phyloP scores from a whole-genome alignment of 2,113 vertebrate genomes.

The Pyrgilauda ruficollis region DNA sequence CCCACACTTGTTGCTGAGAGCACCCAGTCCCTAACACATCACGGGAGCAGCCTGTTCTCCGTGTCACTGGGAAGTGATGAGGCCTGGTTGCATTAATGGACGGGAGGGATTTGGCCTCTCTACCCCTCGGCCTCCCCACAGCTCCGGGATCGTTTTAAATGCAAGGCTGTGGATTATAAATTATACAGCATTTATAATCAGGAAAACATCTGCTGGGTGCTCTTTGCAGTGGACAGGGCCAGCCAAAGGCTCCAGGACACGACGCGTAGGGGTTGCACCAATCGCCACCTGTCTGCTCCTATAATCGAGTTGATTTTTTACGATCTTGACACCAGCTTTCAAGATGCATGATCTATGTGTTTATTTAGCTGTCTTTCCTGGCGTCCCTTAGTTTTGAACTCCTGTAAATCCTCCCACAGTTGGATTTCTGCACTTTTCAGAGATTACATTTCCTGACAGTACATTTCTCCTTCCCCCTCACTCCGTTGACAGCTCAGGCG shows the following conservation, averaged over 20 bases:
- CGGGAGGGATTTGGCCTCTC: slow-evolving; percentile 23
- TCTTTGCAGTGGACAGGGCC: slow-evolving; percentile 68
- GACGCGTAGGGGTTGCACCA: slow-evolving; percentile 62
- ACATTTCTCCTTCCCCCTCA: slow-evolving; percentile 66
- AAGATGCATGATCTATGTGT: slow-evolving; percentile 73
- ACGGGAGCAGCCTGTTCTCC: neutral
- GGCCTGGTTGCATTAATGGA: neutral
- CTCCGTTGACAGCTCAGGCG: slow-evolving; percentile 35
- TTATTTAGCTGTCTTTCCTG: slow-evolving; percentile 74
- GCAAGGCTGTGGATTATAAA: slow-evolving; percentile 60
- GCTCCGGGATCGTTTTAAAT: slow-evolving; percentile 48
- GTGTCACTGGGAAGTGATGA: neutral
- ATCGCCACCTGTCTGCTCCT: slow-evolving; percentile 75
- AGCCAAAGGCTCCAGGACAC: slow-evolving; percentile 70
- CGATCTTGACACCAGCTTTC: slow-evolving; percentile 73
- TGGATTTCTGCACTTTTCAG: slow-evolving; percentile 71
- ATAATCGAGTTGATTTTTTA: slow-evolving; percentile 76
- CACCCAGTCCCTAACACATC: neutral
- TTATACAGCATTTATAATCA: slow-evolving; percentile 67
- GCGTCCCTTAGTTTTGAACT: slow-evolving; percentile 68
- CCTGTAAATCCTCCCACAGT: slow-evolving; percentile 72
- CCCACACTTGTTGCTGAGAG: neutral
- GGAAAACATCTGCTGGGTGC: slow-evolving; percentile 73
- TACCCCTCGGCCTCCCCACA: neutral
- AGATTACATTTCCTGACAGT: slow-evolving; percentile 69